Evolutionary conservation across 2,888 invertebrate species (phyloP).

Genomic region (Apamea crenata): DNA sequence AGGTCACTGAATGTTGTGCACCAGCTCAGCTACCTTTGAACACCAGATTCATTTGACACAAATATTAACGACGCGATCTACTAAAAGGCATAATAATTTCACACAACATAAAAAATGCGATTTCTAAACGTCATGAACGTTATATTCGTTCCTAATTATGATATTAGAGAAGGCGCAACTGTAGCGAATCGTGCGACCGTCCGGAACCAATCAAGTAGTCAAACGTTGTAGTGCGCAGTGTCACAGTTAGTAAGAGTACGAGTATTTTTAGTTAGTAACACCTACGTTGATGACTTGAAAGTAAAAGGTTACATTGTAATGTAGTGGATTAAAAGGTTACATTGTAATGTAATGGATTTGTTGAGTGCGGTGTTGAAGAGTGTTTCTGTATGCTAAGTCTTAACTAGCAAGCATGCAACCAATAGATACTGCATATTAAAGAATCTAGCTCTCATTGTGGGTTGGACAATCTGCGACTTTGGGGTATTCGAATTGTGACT

Average conservation of each 20-base stretch:
- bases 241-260: constrained; percentile 26
- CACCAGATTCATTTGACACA: constrained; percentile 18
- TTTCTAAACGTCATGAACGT: constrained; percentile 53
- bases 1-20: not conserved
- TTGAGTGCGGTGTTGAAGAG: not conserved
- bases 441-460: not conserved
- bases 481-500: not conserved
- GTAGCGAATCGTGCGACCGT: constrained; percentile 59
- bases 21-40: not conserved
- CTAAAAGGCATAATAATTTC: constrained; percentile 26
- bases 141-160: constrained; percentile 61
- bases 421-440: too few species aligned
- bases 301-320: not conserved
- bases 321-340: constrained; percentile 1
- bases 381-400: not conserved
- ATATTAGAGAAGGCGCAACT: constrained; percentile 60
- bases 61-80: constrained; percentile 16
- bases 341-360: not conserved
- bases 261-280: constrained; percentile 24
- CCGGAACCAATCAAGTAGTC: constrained; percentile 67
- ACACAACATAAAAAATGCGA: constrained; percentile 39
- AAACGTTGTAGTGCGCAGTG: constrained; percentile 45
- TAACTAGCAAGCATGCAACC: not conserved
- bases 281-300: constrained; percentile 10
- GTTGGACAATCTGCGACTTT: not conserved